Conservation (phyloP, 2,888 invertebrate species). For the Sinotaia quadrata region DNA sequence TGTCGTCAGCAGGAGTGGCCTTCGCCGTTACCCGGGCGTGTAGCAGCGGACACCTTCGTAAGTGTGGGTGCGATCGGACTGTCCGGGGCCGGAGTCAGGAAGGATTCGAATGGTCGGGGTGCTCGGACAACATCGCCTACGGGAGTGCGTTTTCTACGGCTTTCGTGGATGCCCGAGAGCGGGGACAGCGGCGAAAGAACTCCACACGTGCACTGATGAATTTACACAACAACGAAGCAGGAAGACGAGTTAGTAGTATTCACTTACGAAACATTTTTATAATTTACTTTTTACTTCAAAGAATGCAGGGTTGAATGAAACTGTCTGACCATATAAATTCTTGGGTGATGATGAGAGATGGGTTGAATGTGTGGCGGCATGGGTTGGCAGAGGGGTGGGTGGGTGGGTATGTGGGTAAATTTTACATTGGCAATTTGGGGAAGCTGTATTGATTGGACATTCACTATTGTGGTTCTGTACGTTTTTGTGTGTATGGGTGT, state of each 20-base stretch:
- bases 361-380: too few species aligned
- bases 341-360: too few species aligned
- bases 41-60: conserved; percentile 88
- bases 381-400: too few species aligned
- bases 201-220: conserved; percentile 94
- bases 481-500: too few species aligned
- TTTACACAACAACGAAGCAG: conserved; percentile 95
- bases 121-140: conserved; percentile 86
- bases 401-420: too few species aligned
- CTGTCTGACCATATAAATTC: too few species aligned
- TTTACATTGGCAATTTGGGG: too few species aligned
- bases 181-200: conserved; percentile 84
- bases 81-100: conserved; percentile 82
- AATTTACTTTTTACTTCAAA: too few species aligned
- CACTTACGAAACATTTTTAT: too few species aligned
- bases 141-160: conserved; percentile 83
- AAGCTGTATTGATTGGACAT: too few species aligned
- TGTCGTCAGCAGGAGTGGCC: conserved; percentile 93
- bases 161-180: conserved; percentile 92
- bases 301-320: too few species aligned
- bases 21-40: conserved; percentile 93
- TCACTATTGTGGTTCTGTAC: too few species aligned
- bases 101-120: conserved; percentile 91
- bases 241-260: conserved; percentile 90
- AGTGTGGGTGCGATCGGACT: conserved; percentile 91